Base-by-base conservation (phyloP, 1,140 invertebrate genomes). In the Limonius californicus region DNA sequence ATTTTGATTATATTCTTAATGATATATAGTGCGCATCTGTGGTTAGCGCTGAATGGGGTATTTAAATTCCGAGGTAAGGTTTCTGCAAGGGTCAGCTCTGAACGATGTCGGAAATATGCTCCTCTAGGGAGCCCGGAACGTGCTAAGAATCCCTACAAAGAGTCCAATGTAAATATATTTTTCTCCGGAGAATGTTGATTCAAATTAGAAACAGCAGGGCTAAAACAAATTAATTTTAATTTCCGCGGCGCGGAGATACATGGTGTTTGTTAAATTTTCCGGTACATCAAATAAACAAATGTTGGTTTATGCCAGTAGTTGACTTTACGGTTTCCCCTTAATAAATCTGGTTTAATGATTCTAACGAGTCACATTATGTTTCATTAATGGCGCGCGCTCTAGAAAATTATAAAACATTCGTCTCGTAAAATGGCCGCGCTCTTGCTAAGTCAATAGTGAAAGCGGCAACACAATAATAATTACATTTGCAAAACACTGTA, bases 101-200 rank as follows among this genome's bases (percentile, higher is more conserved):
- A 16, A 50, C 45, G 42, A 18, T 50, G 45, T 50, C 45, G 14
- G 16, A 19, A 50, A 50, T 50, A 50, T 50, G 45, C 14, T 50
- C 4, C 45, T 14, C 45, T 7, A 12, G 45, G 45, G 45, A 50
- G 2, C 16, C 45, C 7, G 4, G 14, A 50, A 50, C 45, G 45
- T 50, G 45, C 45, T 50, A 50, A 50, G 45, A 50, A 50, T 50
- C 15, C 15, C 16, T 50, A 45, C 14, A 2, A 19, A 50, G 45
- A 21, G n/a, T 8, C 16, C 16, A 18, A 50, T 50, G 14, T 12
- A n/a, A 50, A 50, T 18, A 18, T 18, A 50, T 50, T 50, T 16
- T 19, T 50, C 23, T 27, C 23, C 9, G 3, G 23, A 27, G 23
- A 27, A 27, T 27, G 23, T 9, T 4, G 9, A 27, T 27, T 27